Evolutionary conservation across 2,888 invertebrate species (phyloP).

Genomic region (Lithophane semibrunnea): DNA sequence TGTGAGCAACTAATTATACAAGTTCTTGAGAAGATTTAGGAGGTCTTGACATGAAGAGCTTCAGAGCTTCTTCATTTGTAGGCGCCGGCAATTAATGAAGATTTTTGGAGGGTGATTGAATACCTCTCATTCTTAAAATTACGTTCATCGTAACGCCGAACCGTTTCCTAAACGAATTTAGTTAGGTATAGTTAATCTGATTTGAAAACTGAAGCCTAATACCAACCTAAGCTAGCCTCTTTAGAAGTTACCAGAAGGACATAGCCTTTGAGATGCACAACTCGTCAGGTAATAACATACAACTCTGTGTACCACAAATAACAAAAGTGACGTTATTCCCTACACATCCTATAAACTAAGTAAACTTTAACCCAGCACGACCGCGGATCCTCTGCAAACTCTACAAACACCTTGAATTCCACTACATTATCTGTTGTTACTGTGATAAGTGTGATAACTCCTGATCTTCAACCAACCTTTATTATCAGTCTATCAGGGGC

Average conservation of each 20-base stretch:
- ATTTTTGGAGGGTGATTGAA: not conserved
- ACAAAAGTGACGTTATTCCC: not conserved
- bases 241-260: not conserved
- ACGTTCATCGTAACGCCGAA: not conserved
- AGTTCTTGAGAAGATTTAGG: conserved; percentile 36
- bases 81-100: not conserved
- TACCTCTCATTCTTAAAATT: not conserved
- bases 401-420: conserved; percentile 22
- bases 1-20: conserved; percentile 32
- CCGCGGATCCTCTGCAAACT: not conserved
- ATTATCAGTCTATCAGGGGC: conserved; percentile 33
- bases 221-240: too few species aligned
- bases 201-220: not conserved
- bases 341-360: not conserved
- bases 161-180: not conserved
- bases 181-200: too few species aligned
- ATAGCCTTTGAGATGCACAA: not conserved
- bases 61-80: conserved; percentile 19
- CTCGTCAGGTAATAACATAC: too few species aligned
- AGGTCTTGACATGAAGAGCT: conserved; percentile 15
- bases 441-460: conserved; percentile 14
- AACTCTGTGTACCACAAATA: not conserved
- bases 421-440: conserved; percentile 38
- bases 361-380: conserved; percentile 27
- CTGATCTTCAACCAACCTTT: conserved; percentile 8